Base-by-base conservation (phyloP, 2,797 vertebrate genomes). In the Hephaestus fuliginosus region DNA sequence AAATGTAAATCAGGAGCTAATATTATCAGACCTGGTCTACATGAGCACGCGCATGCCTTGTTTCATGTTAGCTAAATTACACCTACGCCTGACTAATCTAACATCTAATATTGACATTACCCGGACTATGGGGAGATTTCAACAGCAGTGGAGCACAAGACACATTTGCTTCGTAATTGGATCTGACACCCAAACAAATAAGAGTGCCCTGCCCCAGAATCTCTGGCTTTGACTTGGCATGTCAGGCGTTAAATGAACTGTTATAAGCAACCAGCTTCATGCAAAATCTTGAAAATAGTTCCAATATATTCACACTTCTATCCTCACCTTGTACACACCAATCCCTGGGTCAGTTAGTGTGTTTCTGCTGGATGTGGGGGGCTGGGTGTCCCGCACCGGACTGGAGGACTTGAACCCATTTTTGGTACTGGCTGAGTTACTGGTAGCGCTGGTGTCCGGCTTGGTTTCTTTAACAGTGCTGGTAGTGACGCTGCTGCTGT, bases 261-360 rank as follows among this genome's bases (percentile, higher is more conserved):
- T 41, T 49, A 62, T 46, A 20, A 33, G 4, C 43, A 28, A 10
- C 22, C 30, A 65, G 46, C 60, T 69, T 41, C 33, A 58, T 60
- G 49, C 7, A 55, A 68, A 78, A 51, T 63, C 46, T 39, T 60
- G 1, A 4, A 55, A 22, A 64, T 10, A 57, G n/a, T 22, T 48
- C 28, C 18, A 15, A 76, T 52, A 52, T n/a, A 64, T 63, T 61
- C 28, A 44, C 4, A 10, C 17, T 61, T 0, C 25, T 25, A 46
- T 92, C 12, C 85, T 86, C 95, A 98, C 98, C 97, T 98, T 99
- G 93, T 97, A 99, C n/a, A 95, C 83, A 71, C 98, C 98, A 70
- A 99, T 96, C 66, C 97, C 97, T 55, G 97, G 96, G 92, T 99
- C 95, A 76, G 96, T 93, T 55, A 99, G 97, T 87, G 96, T 93